phyloP scores from a whole-genome alignment of 2,888 invertebrate species.

The Morpho deidamia region DNA sequence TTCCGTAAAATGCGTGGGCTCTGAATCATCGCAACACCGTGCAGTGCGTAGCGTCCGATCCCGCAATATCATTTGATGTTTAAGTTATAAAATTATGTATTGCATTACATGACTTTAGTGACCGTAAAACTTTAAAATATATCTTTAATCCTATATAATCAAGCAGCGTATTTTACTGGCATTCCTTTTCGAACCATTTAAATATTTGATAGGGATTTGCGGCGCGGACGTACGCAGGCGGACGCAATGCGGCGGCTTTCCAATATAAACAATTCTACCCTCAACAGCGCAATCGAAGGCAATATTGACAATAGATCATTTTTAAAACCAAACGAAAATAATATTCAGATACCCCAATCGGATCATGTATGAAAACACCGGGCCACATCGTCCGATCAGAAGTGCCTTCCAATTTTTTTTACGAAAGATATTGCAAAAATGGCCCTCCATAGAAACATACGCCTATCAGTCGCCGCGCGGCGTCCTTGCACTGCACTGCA shows the following conservation, averaged over 20 bases:
- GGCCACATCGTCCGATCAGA: slow-evolving; percentile 96
- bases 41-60: slow-evolving; percentile 43
- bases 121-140: slow-evolving; percentile 25
- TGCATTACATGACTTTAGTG: slow-evolving; percentile 24
- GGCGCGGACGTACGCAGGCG: slow-evolving; percentile 44
- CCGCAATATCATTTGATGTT: slow-evolving; percentile 13
- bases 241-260: slow-evolving; percentile 79
- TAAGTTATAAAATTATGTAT: slow-evolving; percentile 24
- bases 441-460: slow-evolving; percentile 93
- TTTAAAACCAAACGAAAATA: slow-evolving; percentile 36
- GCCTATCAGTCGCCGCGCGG: slow-evolving; percentile 79
- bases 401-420: slow-evolving; percentile 96
- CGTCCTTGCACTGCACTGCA: slow-evolving; percentile 54
- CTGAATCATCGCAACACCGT: slow-evolving; percentile 25
- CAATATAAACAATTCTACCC: slow-evolving; percentile 83
- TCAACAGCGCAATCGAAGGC: slow-evolving; percentile 91
- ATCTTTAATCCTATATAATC: slow-evolving; percentile 28
- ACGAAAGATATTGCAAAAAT: slow-evolving; percentile 86
- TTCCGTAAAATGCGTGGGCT: slow-evolving; percentile 60
- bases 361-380: slow-evolving; percentile 84
- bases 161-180: slow-evolving; percentile 25
- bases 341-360: slow-evolving; percentile 39
- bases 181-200: slow-evolving; percentile 25
- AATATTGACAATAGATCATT: slow-evolving; percentile 70
- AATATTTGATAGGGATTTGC: slow-evolving; percentile 17